These are phyloP conservation scores for Clinocottus analis DNA, from an alignment of 2,113 vertebrate genomes.

Conservation along the genomic window DNA sequence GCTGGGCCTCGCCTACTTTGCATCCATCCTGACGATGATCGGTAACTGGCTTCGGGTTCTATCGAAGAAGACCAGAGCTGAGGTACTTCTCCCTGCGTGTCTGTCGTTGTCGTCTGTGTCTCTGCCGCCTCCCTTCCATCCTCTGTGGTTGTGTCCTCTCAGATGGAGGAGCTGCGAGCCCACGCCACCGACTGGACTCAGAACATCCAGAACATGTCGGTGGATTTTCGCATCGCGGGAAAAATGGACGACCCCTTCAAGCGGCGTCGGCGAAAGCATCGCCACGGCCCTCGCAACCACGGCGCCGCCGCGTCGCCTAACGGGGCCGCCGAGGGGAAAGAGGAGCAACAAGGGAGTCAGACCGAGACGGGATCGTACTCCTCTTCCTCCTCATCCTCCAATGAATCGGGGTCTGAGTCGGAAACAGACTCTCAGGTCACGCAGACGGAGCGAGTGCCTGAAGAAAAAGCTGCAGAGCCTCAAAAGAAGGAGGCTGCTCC, in stretches of 20 bases:
- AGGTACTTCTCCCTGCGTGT: slow-evolving; percentile 66
- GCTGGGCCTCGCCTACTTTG: slow-evolving; percentile 92
- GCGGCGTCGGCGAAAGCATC: slow-evolving; percentile 70
- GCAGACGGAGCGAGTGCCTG: slow-evolving; percentile 76
- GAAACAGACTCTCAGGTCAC: slow-evolving; percentile 79
- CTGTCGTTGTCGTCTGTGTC: slow-evolving; percentile 7
- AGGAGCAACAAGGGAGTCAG: slow-evolving; percentile 38
- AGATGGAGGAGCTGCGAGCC: slow-evolving; percentile 92
- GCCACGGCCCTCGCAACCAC: slow-evolving; percentile 63
- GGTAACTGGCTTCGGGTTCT: slow-evolving; percentile 92
- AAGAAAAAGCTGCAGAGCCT: slow-evolving; percentile 49
- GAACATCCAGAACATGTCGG: slow-evolving; percentile 87
- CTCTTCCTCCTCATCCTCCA: slow-evolving; percentile 73
- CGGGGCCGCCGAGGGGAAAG: slow-evolving; percentile 44
- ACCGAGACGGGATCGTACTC: slow-evolving; percentile 76
- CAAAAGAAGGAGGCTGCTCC: slow-evolving; percentile 44
- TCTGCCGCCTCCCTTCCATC: background rate
- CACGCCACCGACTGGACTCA: slow-evolving; percentile 90
- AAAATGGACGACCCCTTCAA: slow-evolving; percentile 83
- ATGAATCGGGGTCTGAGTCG: slow-evolving; percentile 75
- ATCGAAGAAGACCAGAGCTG: slow-evolving; percentile 88
- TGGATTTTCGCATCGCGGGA: slow-evolving; percentile 86
- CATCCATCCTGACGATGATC: slow-evolving; percentile 92
- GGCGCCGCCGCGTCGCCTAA: slow-evolving; percentile 47
- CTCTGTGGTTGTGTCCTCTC: slow-evolving; percentile 19